Evolutionary conservation across 2,113 vertebrate species (phyloP).

Genomic region (Engraulis encrasicolus): DNA sequence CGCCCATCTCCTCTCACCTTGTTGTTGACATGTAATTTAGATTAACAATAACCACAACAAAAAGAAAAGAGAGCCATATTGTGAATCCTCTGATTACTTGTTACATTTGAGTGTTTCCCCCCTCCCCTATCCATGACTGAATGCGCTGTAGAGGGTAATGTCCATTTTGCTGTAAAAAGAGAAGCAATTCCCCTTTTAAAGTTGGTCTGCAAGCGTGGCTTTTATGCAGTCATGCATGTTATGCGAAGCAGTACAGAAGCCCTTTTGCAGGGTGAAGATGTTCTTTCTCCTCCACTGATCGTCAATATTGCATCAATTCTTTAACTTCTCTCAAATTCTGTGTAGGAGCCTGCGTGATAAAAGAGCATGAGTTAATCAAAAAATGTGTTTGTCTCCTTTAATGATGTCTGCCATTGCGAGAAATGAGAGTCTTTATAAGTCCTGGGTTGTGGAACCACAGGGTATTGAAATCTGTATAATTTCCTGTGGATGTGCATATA

Average conservation of each 20-base stretch:
- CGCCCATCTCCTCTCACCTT: slow-evolving; percentile 5
- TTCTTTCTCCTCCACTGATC: background rate
- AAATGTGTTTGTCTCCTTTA: slow-evolving; percentile 5
- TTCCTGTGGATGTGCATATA: slow-evolving; percentile 6
- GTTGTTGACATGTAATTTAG: slow-evolving; percentile 22
- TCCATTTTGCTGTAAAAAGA: slow-evolving; percentile 3
- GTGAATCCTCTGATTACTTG: slow-evolving; percentile 10
- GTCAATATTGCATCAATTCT: background rate
- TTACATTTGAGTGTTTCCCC: slow-evolving; percentile 11
- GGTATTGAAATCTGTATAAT: slow-evolving; percentile 7
- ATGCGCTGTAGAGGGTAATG: background rate
- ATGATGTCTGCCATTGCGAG: background rate
- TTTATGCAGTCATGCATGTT: background rate
- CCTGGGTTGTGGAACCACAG: background rate
- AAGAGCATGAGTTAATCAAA: background rate
- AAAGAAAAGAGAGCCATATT: slow-evolving; percentile 19
- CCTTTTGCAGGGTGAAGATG: background rate
- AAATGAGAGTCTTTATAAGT: slow-evolving; percentile 5
- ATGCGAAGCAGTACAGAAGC: background rate
- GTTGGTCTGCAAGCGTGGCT: background rate
- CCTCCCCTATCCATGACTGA: background rate
- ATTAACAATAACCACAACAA: slow-evolving; percentile 6
- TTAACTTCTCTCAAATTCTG: background rate
- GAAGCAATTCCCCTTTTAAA: background rate
- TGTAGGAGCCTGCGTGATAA: background rate